Evolutionary conservation across 2,113 vertebrate genomes (phyloP).

Genomic region (Ornithorhynchus anatinus): DNA sequence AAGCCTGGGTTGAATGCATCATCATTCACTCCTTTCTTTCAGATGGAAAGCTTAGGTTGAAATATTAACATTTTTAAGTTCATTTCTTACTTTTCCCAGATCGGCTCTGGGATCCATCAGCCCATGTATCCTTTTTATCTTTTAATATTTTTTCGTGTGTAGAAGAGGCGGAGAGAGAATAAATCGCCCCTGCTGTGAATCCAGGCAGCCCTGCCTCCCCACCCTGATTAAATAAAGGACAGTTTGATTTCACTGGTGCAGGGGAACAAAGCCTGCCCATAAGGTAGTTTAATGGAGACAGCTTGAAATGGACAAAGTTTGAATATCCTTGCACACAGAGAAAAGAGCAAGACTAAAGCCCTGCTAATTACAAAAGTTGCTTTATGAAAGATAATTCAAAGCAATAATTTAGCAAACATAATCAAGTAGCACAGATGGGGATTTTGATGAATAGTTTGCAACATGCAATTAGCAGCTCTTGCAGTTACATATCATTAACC

Average conservation of each 20-base stretch:
- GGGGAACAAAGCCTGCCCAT: constrained; percentile 55
- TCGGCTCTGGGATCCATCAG: background rate
- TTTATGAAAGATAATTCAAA: constrained; percentile 99
- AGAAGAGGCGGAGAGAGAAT: constrained; percentile 1
- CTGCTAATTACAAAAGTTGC: constrained; percentile 98
- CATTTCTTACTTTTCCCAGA: background rate
- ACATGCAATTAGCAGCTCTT: constrained; percentile 98
- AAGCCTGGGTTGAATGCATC: background rate
- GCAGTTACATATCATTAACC: constrained; percentile 99
- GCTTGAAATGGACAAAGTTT: constrained; percentile 78
- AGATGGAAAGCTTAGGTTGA: background rate
- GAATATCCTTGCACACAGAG: constrained; percentile 76
- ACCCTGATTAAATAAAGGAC: constrained; percentile 53
- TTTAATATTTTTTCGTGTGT: background rate
- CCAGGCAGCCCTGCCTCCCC: constrained; percentile 39
- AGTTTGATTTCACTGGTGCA: constrained; percentile 53
- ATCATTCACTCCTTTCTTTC: background rate
- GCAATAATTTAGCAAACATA: constrained; percentile 99
- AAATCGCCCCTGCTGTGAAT: constrained; percentile 5
- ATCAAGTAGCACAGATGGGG: constrained; percentile 96
- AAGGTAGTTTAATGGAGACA: constrained; percentile 60
- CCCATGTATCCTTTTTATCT: background rate
- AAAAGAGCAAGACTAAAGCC: constrained; percentile 89
- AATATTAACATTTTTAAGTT: background rate
- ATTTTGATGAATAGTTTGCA: constrained; percentile 99